Base-by-base conservation (phyloP, 2,113 vertebrate genomes). In the Perca flavescens region DNA sequence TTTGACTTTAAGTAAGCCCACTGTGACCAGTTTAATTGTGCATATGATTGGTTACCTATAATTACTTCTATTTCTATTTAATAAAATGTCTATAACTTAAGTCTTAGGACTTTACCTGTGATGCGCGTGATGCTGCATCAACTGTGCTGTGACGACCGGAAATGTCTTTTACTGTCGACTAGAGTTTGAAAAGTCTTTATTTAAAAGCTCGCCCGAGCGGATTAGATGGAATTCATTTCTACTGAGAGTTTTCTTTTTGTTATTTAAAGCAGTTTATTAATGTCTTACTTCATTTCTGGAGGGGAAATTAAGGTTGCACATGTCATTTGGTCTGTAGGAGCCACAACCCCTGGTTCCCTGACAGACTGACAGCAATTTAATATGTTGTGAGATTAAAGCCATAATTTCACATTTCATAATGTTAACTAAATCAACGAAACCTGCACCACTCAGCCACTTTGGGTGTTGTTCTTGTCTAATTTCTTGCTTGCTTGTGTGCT, bases 401-500 rank as follows among this genome's bases (percentile, higher is more conserved):
- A 28, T 31, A 21, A 7, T 8, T 9, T 17, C 2, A 15, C 15
- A 10, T 31, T 25, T 25, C 25, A 25, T 25, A 25, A 25, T 4
- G 52, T 19, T 15, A 16, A 7, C 25, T 34, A 40, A 70, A 74
- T 50, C 1, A 62, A 46, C 43, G 22, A 49, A 81, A 71, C 21
- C 62, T 43, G 61, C 13, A 9, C 31, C 62, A 25, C 25, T n/a
- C 17, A 15, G 61, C 36, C 14, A 53, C 7, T 46, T 22, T 50
- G 31, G 54, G 11, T 53, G 63, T 49, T n/a, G 49, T 11, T 53
- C 54, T 75, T 62, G 6, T 22, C 17, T 69, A 53, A 67, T 64
- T 49, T 54, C 43, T 34, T 66, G 57, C 50, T 72, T 46, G 13
- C 68, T 53, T 52, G 25, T 66, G 62, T 66, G 61, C 78, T 69